Base-by-base conservation (phyloP, 1,140 invertebrate genomes). In the Hormaphis cornu region DNA sequence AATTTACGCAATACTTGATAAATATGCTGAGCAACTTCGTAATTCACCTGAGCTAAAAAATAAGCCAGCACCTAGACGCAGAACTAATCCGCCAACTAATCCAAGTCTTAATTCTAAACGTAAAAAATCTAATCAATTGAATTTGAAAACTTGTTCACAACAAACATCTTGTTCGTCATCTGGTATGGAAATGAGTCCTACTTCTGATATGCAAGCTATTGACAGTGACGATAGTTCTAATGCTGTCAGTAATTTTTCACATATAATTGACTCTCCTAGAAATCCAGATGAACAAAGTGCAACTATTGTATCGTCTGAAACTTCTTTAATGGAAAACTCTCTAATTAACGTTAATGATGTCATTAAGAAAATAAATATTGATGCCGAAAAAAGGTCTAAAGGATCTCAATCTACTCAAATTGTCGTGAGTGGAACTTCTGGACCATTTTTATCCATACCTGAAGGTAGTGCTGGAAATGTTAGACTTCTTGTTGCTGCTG, bases 11-110 rank as follows among this genome's bases (percentile, higher is more conserved):
- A 91, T 91, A 74, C 76, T 91, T 20, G 87, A 88, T 2, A 86
- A 89, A 74, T 91, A 91, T 76, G 87, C 88, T 44, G 88, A 89
- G 73, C 88, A 90, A 74, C 78, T 90, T 37, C 80, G 88, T 69
- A 89, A 89, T 76, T 89, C 87, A 5, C 88, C 88, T 0, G 88
- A 90, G 76, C 74, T 87, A 18, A 89, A 89, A 75, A 88, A 90
- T 76, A 91, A 89, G 76, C 89, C 89, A 0, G 88, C 88, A 1
- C 88, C 87, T 0, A 79, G 87, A 70, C 80, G 87, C 74, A 81
- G 87, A 63, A 86, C 86, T 0, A 89, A 90, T 77, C 86, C 86
- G 6, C 86, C 87, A 0, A 85, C 86, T 0, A 88, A 87, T 79
- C 85, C 87, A 6, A 82, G 82, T 72, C 81, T 86, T 40, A 83